Conservation (phyloP, 2,113 vertebrate species). For the Pedetes capensis region DNA sequence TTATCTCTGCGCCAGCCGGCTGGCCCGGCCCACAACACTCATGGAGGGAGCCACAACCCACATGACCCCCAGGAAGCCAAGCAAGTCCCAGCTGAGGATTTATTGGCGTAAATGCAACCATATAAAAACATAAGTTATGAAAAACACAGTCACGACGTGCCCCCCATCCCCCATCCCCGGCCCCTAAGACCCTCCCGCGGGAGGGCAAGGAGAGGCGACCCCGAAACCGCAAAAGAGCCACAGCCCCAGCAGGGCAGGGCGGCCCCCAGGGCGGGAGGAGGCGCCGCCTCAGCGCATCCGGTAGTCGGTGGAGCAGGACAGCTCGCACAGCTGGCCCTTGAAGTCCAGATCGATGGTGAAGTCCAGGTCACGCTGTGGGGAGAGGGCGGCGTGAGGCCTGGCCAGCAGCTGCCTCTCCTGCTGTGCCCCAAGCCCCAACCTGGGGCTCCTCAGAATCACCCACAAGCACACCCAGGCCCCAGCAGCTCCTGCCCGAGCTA, state of each 20-base stretch:
- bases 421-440: too few species aligned
- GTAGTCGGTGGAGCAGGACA: slow-evolving; percentile 94
- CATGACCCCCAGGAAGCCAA: background rate
- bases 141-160: slow-evolving; percentile 83
- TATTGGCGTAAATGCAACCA: slow-evolving; percentile 84
- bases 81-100: slow-evolving; percentile 74
- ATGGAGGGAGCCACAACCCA: background rate
- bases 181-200: slow-evolving; percentile 61
- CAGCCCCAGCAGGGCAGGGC: slow-evolving; percentile 26
- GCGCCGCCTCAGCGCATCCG: slow-evolving; percentile 88
- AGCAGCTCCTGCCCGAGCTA: too few species aligned
- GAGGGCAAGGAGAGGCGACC: slow-evolving; percentile 39
- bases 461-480: too few species aligned
- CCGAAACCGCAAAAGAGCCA: background rate
- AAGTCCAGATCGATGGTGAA: slow-evolving; percentile 95
- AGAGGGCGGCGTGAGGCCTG: background rate
- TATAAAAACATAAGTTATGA: slow-evolving; percentile 87
- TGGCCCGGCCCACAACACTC: accelerated
- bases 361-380: slow-evolving; percentile 92
- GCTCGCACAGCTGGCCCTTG: slow-evolving; percentile 94
- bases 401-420: too few species aligned
- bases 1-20: accelerated
- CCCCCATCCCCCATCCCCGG: slow-evolving; percentile 43
- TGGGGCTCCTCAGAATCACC: too few species aligned
- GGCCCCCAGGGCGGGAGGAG: background rate